A percentile compares a stretch with the other conserved stretches of the same genome.
Conservation (phyloP, 2,888 invertebrate genomes). For the Platerodrilus igneus region DNA sequence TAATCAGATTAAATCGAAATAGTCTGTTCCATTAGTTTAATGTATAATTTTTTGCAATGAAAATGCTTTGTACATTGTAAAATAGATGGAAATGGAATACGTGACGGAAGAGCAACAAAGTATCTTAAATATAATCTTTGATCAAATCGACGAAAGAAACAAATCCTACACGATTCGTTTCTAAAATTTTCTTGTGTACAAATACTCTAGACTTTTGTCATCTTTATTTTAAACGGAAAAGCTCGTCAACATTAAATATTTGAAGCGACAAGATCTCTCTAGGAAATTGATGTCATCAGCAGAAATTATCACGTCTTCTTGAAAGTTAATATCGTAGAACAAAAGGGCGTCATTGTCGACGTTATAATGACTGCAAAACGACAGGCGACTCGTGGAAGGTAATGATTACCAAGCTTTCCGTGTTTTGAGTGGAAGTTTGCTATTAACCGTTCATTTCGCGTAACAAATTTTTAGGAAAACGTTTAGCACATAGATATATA, state of each 20-base stretch:
- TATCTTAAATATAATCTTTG: conserved; percentile 40
- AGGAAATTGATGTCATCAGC: conserved; percentile 26
- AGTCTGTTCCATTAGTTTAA: conserved; percentile 24
- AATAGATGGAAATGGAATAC: conserved; percentile 36
- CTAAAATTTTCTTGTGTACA: conserved; percentile 25
- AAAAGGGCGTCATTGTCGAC: conserved; percentile 9
- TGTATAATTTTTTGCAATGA: conserved; percentile 6
- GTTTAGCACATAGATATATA: too few species aligned
- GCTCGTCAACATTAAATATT: conserved; percentile 8
- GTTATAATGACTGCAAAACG: conserved; percentile 10
- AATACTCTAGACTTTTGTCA: conserved; percentile 11
- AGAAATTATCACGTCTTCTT: conserved; percentile 28
- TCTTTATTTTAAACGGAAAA: neutral
- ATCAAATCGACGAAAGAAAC: conserved; percentile 28
- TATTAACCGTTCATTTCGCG: too few species aligned
- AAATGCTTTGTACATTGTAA: too few species aligned
- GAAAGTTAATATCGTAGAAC: conserved; percentile 28
- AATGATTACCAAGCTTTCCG: too few species aligned
- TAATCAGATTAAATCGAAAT: conserved; percentile 28
- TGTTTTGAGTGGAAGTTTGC: too few species aligned
- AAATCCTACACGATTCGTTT: conserved; percentile 25
- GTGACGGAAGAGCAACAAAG: conserved; percentile 38
- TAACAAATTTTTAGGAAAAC: too few species aligned
- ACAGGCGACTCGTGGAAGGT: conserved; percentile 10
- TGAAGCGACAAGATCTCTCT: conserved; percentile 9